A percentile compares a stretch with the other conserved stretches of the same genome.
These are phyloP conservation scores for Panzeria rudis DNA, from an alignment of 2,888 invertebrate genomes.

Conservation along the genomic window DNA sequence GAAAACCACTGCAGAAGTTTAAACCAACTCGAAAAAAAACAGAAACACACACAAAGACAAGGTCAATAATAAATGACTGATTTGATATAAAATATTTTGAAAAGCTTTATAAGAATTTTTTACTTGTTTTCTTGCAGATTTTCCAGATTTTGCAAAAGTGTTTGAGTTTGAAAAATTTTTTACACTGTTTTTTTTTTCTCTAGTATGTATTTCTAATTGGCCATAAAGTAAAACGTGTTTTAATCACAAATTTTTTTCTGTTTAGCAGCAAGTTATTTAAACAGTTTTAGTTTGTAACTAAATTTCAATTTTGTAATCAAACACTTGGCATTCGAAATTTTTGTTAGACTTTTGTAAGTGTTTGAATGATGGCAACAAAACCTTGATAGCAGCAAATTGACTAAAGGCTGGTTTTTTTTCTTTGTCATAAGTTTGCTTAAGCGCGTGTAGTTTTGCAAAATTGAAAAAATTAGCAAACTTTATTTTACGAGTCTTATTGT, in stretches of 20 bases:
- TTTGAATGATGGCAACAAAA: slow-evolving; percentile 34
- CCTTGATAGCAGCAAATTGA: slow-evolving; percentile 60
- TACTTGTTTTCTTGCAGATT: neutral
- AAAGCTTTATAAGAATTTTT: slow-evolving; percentile 29
- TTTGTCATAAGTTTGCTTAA: neutral
- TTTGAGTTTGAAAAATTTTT: neutral
- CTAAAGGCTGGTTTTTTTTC: neutral
- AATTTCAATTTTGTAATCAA: slow-evolving; percentile 43
- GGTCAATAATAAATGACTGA: slow-evolving; percentile 40
- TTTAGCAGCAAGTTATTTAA: slow-evolving; percentile 30
- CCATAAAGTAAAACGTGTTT: slow-evolving; percentile 55
- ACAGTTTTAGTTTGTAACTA: slow-evolving; percentile 44
- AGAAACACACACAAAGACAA: slow-evolving; percentile 41
- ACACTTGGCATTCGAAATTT: slow-evolving; percentile 59
- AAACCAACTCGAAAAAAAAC: slow-evolving; percentile 7
- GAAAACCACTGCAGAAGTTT: slow-evolving; percentile 79
- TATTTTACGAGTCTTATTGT: neutral
- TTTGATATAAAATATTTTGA: slow-evolving; percentile 15
- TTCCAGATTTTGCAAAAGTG: neutral
- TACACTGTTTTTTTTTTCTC: neutral
- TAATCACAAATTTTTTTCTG: slow-evolving; percentile 6
- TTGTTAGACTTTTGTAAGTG: slow-evolving; percentile 20
- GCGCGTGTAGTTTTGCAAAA: neutral
- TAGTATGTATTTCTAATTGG: slow-evolving; percentile 34
- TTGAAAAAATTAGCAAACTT: neutral